These are phyloP conservation scores for Odontophorus gujanensis DNA, from an alignment of 2,113 vertebrate species.

Conservation along the genomic window DNA sequence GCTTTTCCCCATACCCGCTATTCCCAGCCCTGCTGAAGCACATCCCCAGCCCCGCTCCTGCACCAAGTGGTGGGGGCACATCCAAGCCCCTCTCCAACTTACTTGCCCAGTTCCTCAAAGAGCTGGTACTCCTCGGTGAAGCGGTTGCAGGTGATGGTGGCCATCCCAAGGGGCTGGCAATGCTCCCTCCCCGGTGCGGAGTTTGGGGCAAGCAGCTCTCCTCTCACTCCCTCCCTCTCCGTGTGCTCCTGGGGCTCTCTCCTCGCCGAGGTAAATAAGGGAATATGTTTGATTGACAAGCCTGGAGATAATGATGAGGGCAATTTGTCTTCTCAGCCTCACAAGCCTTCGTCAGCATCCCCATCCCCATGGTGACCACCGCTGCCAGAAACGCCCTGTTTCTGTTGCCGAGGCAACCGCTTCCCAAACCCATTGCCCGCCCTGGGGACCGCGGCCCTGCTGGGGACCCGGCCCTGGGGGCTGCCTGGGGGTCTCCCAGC, in stretches of 20 bases:
- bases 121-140: conserved; percentile 94
- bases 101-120: conserved; percentile 94
- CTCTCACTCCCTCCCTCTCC: conserved; percentile 56
- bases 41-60: neutral
- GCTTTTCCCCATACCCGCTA: neutral
- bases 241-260: conserved; percentile 72
- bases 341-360: conserved; percentile 89
- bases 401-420: conserved; percentile 87
- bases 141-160: conserved; percentile 91
- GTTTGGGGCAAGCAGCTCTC: conserved; percentile 62
- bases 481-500: conserved; percentile 9
- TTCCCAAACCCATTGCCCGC: conserved; percentile 75
- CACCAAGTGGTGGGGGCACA: neutral
- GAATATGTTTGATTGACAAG: conserved; percentile 83
- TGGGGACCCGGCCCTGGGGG: neutral
- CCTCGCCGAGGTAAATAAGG: conserved; percentile 76
- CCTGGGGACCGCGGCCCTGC: conserved; percentile 27
- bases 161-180: conserved; percentile 81
- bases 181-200: conserved; percentile 52
- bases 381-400: conserved; percentile 85
- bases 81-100: conserved; percentile 76
- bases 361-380: conserved; percentile 88
- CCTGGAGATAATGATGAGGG: conserved; percentile 85
- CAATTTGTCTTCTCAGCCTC: conserved; percentile 85
- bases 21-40: neutral